Evolutionary conservation across 2,888 invertebrate genomes (phyloP).

Genomic region (Temnothorax unifasciatus): DNA sequence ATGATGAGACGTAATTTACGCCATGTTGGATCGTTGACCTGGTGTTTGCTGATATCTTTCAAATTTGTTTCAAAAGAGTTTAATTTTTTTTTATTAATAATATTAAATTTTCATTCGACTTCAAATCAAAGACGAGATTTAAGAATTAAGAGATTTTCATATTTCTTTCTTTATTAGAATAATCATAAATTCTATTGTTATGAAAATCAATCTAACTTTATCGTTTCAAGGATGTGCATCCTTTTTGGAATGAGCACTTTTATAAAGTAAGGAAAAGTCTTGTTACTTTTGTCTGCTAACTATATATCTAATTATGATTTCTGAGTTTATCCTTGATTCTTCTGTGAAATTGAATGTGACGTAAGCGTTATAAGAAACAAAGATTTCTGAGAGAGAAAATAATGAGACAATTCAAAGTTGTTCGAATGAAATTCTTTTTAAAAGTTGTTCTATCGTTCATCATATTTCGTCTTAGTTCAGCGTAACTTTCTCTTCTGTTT

Average conservation of each 20-base stretch:
- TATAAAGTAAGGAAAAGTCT: neutral
- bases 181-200: neutral
- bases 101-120: neutral
- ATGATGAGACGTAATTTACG: constrained; percentile 42
- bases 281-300: neutral
- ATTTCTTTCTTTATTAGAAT: neutral
- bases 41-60: constrained; percentile 26
- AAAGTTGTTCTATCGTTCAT: constrained; percentile 20
- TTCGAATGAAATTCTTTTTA: constrained; percentile 7
- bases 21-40: constrained; percentile 34
- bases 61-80: constrained; percentile 14
- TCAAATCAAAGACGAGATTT: neutral
- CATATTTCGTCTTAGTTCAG: constrained; percentile 22
- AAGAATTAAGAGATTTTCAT: neutral
- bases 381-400: constrained; percentile 24
- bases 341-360: neutral
- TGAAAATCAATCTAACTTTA: neutral
- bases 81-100: constrained; percentile 14
- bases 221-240: neutral
- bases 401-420: constrained; percentile 22
- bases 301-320: constrained; percentile 12
- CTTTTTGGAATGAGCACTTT: neutral
- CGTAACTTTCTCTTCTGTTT: neutral
- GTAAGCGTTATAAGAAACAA: constrained; percentile 21
- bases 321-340: neutral